phyloP scores from a whole-genome alignment of 2,797 vertebrate genomes.

The Fistularia commersonii region DNA sequence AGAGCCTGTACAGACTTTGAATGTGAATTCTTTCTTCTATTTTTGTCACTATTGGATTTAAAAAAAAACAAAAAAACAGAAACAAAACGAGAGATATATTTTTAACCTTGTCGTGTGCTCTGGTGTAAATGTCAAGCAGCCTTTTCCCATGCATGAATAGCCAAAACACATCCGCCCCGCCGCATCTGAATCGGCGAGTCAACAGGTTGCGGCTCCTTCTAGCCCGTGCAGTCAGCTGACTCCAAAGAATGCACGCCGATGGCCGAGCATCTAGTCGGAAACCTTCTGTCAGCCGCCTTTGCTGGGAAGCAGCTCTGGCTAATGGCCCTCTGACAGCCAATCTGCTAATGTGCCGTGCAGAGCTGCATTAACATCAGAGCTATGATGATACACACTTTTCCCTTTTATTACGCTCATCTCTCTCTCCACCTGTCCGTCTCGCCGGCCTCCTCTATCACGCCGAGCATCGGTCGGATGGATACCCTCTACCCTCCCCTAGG shows the following conservation, averaged over 20 bases:
- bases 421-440: slow-evolving; percentile 46
- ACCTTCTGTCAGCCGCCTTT: slow-evolving; percentile 47
- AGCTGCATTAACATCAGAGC: slow-evolving; percentile 25
- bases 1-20: background rate
- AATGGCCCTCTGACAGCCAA: slow-evolving; percentile 40
- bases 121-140: too few relatives aligned
- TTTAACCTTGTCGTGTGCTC: too few relatives aligned
- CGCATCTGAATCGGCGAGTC: slow-evolving; percentile 10
- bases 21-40: slow-evolving; percentile 8
- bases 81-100: too few relatives aligned
- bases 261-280: slow-evolving; percentile 30
- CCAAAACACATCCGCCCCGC: too few relatives aligned
- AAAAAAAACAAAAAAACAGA: too few relatives aligned
- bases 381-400: slow-evolving; percentile 31
- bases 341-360: slow-evolving; percentile 42
- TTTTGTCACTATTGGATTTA: too few relatives aligned
- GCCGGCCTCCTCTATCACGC: slow-evolving; percentile 12
- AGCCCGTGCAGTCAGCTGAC: slow-evolving; percentile 1
- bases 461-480: slow-evolving; percentile 36
- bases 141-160: too few relatives aligned
- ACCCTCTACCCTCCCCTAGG: slow-evolving; percentile 8
- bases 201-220: slow-evolving; percentile 17
- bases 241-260: slow-evolving; percentile 15
- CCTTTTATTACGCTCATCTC: slow-evolving; percentile 35
- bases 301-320: slow-evolving; percentile 40